Evolutionary conservation across 2,113 vertebrate species (phyloP), one percentile per base, ranked within the genome.

Genomic region (Prolemur simus): DNA sequence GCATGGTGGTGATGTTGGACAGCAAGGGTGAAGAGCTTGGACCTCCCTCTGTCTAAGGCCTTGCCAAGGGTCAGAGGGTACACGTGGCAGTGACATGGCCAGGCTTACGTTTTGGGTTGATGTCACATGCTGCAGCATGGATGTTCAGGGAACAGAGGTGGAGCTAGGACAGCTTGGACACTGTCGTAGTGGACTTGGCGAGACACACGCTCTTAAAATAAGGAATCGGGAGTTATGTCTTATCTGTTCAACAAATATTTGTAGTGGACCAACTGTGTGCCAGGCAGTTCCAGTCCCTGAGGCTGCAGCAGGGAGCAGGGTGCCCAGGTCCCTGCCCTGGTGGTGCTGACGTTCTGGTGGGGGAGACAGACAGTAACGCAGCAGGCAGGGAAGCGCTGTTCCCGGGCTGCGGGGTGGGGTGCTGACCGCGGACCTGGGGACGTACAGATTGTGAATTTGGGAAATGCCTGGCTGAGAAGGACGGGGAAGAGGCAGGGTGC

Each of bases 281-380:
- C 27, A 21, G 69, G 42, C 5, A 6, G 1, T 23, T 23, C 34
- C 23, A 64, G 73, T 27, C 69, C 21, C n/a, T 1, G 56, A 64
- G 76, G 63, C n/a, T 5, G 4, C 37, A 13, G 42, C 84, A 77
- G 71, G 10, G 81, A 73, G 42, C 29, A 25, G 45, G 64, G 52
- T 4, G 3, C 34, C 60, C 5, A 25, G 13, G 7, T 13, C 23
- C 49, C n/a, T 8, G 6, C 69, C 52, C 32, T 77, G 45, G 11
- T 0, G 0, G 12, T 47, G 42, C 52, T 39, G 25, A 3, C 45
- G 0, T 81, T n/a, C 0, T 1, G 32, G 45, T 3, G 17, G 14
- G 17, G 60, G 49, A 68, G 69, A 27, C 34, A 13, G 66, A 0
- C 20, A 23, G 9, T 45, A 37, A 54, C 10, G 2, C 20, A 2